Conservation (phyloP, 2,113 vertebrate genomes). For the Corydoras maculifer region DNA sequence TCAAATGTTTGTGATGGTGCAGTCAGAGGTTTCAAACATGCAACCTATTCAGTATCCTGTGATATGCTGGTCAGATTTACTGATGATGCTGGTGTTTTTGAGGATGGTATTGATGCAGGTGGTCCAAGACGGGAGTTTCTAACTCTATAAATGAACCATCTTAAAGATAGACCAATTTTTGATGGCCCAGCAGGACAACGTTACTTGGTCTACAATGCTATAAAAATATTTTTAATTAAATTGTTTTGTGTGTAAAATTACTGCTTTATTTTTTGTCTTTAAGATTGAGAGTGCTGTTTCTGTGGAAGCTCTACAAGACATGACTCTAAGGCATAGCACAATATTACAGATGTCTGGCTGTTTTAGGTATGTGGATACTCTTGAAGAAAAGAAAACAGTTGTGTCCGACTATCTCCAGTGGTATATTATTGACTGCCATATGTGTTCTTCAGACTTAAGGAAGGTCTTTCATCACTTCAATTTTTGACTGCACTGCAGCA, state of each 20-base stretch:
- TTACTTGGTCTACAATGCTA: constrained; percentile 30
- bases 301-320: constrained; percentile 21
- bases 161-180: constrained; percentile 22
- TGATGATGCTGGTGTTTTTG: constrained; percentile 39
- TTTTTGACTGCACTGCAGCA: not conserved
- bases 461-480: not conserved
- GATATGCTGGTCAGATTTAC: constrained; percentile 44
- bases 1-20: constrained; percentile 27
- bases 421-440: not conserved
- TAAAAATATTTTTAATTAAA: not conserved
- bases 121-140: not conserved
- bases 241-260: not conserved
- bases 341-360: constrained; percentile 38
- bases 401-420: not conserved
- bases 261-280: constrained; percentile 23
- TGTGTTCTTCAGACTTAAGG: not conserved
- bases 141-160: constrained; percentile 31
- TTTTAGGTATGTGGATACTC: constrained; percentile 16
- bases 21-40: constrained; percentile 30
- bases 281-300: constrained; percentile 31
- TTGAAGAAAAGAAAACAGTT: not conserved
- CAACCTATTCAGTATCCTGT: constrained; percentile 35
- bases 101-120: no score
- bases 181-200: no score
- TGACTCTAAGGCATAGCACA: constrained; percentile 24